phyloP scores from a whole-genome alignment of 2,113 vertebrate genomes.

The Protobothrops flavoviridis region DNA sequence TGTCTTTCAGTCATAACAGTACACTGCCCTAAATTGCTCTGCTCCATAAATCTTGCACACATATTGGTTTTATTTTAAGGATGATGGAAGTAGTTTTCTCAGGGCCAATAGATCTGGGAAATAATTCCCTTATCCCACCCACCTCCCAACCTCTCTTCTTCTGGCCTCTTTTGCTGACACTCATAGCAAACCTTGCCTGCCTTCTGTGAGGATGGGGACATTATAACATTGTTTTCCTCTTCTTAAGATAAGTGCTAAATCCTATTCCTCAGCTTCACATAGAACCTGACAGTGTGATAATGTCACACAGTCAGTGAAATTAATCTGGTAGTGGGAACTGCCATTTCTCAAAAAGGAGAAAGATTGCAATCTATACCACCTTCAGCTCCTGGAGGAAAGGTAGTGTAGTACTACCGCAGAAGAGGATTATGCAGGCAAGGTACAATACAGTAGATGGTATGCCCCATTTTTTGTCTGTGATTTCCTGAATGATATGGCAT shows the following conservation, averaged over 20 bases:
- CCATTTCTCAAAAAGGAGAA: background rate
- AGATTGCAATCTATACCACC: background rate
- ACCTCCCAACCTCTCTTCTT: background rate
- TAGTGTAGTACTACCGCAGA: background rate
- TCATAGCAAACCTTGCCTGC: background rate
- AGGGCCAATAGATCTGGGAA: background rate
- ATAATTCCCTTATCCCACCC: background rate
- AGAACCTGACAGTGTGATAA: background rate
- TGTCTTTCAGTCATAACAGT: background rate
- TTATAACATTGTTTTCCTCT: background rate
- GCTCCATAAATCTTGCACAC: background rate
- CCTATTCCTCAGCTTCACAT: background rate
- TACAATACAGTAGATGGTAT: background rate
- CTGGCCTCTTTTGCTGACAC: background rate
- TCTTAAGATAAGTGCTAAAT: background rate
- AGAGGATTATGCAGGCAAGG: background rate
- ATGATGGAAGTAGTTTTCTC: background rate
- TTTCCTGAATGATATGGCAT: background rate
- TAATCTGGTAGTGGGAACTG: background rate
- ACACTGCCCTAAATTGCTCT: background rate
- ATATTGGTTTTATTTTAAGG: background rate
- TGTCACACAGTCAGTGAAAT: background rate
- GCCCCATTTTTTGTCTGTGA: background rate
- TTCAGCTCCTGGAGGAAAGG: background rate
- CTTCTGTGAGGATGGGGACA: background rate